Percentiles rank a stretch among this genome's conserved stretches.
Evolutionary conservation across 2,113 vertebrate genomes (phyloP).

Genomic region (Urocolius indicus): DNA sequence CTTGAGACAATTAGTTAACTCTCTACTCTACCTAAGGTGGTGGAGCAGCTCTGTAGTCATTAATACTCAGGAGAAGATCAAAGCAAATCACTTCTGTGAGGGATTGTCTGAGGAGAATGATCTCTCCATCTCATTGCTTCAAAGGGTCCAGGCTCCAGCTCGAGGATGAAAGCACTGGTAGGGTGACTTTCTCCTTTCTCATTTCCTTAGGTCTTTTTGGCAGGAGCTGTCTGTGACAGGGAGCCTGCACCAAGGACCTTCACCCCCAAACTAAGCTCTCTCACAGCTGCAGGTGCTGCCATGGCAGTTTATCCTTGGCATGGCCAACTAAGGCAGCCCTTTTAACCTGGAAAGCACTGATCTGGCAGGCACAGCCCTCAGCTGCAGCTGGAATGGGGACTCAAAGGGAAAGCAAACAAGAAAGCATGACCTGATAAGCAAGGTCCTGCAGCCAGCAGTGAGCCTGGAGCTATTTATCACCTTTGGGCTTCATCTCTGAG

Average conservation of each 20-base stretch:
- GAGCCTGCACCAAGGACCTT: background rate
- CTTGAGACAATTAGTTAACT: background rate
- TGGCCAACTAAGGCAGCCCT: background rate
- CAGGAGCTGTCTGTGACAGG: background rate
- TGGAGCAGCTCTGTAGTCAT: background rate
- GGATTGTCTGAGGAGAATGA: background rate
- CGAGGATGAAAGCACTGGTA: background rate
- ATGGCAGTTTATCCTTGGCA: background rate
- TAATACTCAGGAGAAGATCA: background rate
- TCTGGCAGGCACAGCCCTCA: background rate
- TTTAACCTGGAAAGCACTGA: background rate
- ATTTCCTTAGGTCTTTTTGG: background rate
- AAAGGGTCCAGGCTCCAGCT: background rate
- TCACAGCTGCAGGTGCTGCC: background rate
- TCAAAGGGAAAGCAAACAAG: background rate
- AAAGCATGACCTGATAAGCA: background rate
- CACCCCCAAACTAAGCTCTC: background rate
- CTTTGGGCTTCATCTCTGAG: background rate
- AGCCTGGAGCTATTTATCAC: background rate
- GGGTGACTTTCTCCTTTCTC: background rate
- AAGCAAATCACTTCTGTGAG: background rate
- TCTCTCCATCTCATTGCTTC: background rate
- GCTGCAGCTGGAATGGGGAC: background rate
- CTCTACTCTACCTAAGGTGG: background rate
- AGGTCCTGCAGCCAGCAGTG: background rate